Conservation (phyloP, 2,113 vertebrate genomes). For the Herpailurus yagouaroundi region DNA sequence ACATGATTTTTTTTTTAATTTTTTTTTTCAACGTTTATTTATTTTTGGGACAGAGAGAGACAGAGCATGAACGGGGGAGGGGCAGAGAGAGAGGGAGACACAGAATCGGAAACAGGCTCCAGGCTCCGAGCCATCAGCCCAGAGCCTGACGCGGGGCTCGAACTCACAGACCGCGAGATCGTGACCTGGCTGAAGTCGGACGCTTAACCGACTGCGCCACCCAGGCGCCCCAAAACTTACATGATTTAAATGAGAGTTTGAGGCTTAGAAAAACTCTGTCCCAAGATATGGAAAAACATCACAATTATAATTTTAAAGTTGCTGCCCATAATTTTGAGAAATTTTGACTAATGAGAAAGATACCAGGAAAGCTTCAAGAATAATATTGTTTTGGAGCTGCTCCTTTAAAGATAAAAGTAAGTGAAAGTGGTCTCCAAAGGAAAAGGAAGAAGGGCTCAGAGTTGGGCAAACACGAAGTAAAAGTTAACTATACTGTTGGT, state of each 20-base stretch:
- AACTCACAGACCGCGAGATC: too few relatives aligned
- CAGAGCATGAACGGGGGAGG: too few relatives aligned
- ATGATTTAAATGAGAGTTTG: conserved; percentile 2
- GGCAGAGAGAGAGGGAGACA: too few relatives aligned
- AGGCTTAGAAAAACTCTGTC: conserved; percentile 1
- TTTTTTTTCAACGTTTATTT: too few relatives aligned
- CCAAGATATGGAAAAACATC: neutral
- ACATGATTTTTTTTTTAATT: too few relatives aligned
- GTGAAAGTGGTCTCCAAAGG: conserved; percentile 21
- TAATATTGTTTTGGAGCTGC: neutral
- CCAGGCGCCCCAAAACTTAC: too few relatives aligned
- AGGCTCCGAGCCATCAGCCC: too few relatives aligned
- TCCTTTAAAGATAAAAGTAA: neutral
- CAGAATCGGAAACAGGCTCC: too few relatives aligned
- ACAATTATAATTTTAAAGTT: conserved; percentile 1
- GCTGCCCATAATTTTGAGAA: neutral
- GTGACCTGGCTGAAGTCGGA: too few relatives aligned
- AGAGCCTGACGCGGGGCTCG: too few relatives aligned
- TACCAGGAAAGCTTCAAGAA: neutral
- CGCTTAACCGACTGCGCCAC: too few relatives aligned
- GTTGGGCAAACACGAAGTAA: neutral
- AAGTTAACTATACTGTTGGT: neutral
- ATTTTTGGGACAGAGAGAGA: too few relatives aligned
- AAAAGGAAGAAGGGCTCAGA: neutral
- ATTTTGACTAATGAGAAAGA: neutral